Percentiles rank a stretch among this genome's conserved stretches.
Conservation (phyloP, 1,140 invertebrate species). For the Orchesella cincta region DNA sequence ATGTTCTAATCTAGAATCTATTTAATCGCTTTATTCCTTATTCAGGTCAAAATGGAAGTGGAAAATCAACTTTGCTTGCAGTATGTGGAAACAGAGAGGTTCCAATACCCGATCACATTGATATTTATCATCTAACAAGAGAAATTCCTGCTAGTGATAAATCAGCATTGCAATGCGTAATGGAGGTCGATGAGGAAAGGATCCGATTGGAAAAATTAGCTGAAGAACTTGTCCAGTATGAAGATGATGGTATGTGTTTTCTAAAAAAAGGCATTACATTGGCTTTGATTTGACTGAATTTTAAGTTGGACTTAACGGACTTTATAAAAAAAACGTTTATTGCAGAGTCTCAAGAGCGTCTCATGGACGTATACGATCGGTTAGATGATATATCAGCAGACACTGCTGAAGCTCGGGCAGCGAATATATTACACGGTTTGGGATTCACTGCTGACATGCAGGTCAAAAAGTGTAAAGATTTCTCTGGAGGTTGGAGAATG, state of each 20-base stretch:
- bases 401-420: constrained; percentile 90
- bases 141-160: constrained; percentile 65
- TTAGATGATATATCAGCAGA: constrained; percentile 95
- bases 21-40: not conserved
- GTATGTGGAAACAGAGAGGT: constrained; percentile 91
- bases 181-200: constrained; percentile 97
- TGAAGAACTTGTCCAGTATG: constrained; percentile 81
- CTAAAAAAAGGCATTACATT: too few relatives aligned
- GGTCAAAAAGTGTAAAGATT: constrained; percentile 84
- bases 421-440: constrained; percentile 91
- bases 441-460: constrained; percentile 97
- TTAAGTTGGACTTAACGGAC: not conserved
- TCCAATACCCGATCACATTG: constrained; percentile 93
- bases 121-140: constrained; percentile 96
- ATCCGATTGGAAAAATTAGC: constrained; percentile 88
- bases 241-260: constrained; percentile 74
- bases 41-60: constrained; percentile 51
- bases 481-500: constrained; percentile 99
- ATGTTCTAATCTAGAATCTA: too few relatives aligned
- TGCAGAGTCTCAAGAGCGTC: constrained; percentile 84
- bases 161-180: constrained; percentile 88
- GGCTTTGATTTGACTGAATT: not conserved
- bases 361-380: constrained; percentile 97
- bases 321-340: constrained; percentile 9
- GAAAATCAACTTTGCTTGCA: constrained; percentile 89